phyloP scores from a whole-genome alignment of 2,113 vertebrate genomes.

The Capra hircus region DNA sequence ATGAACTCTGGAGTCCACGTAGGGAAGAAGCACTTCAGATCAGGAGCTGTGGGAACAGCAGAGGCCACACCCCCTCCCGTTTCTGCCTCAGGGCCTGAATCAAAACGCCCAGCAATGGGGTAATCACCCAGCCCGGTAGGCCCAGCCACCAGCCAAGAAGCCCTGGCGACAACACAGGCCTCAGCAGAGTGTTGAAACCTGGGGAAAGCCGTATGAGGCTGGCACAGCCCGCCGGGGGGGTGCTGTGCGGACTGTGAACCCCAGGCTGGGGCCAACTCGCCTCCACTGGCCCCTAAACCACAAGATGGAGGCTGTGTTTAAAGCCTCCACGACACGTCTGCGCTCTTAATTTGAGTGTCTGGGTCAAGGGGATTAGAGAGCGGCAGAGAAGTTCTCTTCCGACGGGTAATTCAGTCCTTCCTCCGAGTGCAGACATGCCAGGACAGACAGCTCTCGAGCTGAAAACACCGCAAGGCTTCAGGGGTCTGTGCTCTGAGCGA shows the following conservation, averaged over 20 bases:
- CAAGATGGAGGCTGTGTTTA: background rate
- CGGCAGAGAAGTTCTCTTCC: background rate
- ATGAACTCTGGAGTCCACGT: rapidly evolving
- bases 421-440: rapidly evolving
- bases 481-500: background rate
- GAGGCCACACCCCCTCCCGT: rapidly evolving
- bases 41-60: rapidly evolving
- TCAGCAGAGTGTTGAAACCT: rapidly evolving
- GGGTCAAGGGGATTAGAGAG: slow-evolving; percentile 40
- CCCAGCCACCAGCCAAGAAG: background rate
- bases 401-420: background rate
- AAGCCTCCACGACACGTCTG: background rate
- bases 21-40: background rate
- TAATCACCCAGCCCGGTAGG: background rate
- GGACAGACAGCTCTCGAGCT: background rate
- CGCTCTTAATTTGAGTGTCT: slow-evolving; percentile 57
- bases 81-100: background rate
- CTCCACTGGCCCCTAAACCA: background rate
- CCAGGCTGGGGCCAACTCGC: background rate
- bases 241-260: background rate
- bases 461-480: background rate
- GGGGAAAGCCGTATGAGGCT: background rate
- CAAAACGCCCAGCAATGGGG: background rate
- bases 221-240: background rate
- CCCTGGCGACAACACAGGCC: background rate